Conservation (phyloP, 2,797 vertebrate genomes). For the Chelon auratus region DNA sequence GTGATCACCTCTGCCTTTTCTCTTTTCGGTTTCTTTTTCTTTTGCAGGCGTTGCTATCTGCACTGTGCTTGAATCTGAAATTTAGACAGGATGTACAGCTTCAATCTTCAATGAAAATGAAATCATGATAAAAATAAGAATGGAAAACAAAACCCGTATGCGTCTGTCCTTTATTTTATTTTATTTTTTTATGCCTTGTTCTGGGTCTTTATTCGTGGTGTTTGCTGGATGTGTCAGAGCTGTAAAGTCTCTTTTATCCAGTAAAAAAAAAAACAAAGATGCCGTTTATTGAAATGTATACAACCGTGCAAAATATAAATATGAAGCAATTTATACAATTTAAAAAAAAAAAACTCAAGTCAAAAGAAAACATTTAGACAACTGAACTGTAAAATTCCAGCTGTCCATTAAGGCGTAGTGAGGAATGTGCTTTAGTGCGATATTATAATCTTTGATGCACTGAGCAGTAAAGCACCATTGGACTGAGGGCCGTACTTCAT, state of each 20-base stretch:
- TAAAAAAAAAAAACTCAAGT: slow-evolving; percentile 43
- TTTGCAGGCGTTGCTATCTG: slow-evolving; percentile 84
- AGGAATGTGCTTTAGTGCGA: slow-evolving; percentile 25
- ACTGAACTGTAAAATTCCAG: slow-evolving; percentile 12
- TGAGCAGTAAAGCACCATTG: slow-evolving; percentile 44
- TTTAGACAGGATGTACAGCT: slow-evolving; percentile 86
- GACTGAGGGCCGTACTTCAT: slow-evolving; percentile 58
- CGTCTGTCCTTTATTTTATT: slow-evolving; percentile 52
- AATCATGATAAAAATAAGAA: slow-evolving; percentile 88
- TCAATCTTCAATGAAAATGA: slow-evolving; percentile 85
- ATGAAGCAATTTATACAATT: slow-evolving; percentile 65
- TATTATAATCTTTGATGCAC: slow-evolving; percentile 8
- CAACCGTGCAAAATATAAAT: slow-evolving; percentile 70
- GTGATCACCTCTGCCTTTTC: slow-evolving; percentile 86
- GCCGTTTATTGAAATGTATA: slow-evolving; percentile 51
- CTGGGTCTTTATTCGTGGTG: neutral
- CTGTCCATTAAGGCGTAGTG: neutral
- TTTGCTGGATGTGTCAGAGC: neutral
- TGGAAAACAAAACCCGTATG: slow-evolving; percentile 46
- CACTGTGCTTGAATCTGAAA: slow-evolving; percentile 86
- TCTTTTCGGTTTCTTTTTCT: slow-evolving; percentile 67
- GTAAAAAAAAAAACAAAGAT: slow-evolving; percentile 14
- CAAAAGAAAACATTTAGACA: slow-evolving; percentile 18
- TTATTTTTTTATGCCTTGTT: slow-evolving; percentile 2
- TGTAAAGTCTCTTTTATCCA: slow-evolving; percentile 20